Evolutionary conservation across 2,797 vertebrate species (phyloP).

Genomic region (Atherinosoma microstoma): DNA sequence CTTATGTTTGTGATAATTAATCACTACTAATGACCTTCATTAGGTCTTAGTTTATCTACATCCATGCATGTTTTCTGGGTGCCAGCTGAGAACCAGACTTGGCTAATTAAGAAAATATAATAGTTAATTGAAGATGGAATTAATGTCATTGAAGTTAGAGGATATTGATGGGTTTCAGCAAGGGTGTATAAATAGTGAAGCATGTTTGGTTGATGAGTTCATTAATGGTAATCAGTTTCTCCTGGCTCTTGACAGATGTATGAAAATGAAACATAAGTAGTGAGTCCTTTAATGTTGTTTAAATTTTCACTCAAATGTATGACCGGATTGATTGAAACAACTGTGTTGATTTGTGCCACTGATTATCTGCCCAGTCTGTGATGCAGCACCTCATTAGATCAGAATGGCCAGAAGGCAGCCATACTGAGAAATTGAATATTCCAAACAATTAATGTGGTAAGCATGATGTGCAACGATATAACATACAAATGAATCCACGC

Average conservation of each 20-base stretch:
- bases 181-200: slow-evolving; percentile 58
- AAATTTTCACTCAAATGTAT: slow-evolving; percentile 62
- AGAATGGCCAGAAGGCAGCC: slow-evolving; percentile 65
- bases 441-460: slow-evolving; percentile 69
- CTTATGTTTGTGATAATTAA: slow-evolving; percentile 55
- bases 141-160: slow-evolving; percentile 50
- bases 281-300: slow-evolving; percentile 69
- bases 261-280: slow-evolving; percentile 67
- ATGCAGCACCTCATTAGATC: slow-evolving; percentile 80
- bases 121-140: slow-evolving; percentile 59
- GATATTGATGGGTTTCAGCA: slow-evolving; percentile 63
- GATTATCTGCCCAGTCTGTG: slow-evolving; percentile 73
- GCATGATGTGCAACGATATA: slow-evolving; percentile 36
- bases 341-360: slow-evolving; percentile 77
- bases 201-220: slow-evolving; percentile 72
- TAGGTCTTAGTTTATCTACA: slow-evolving; percentile 45
- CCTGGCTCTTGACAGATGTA: slow-evolving; percentile 58
- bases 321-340: slow-evolving; percentile 77
- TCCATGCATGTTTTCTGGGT: slow-evolving; percentile 44
- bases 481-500: slow-evolving; percentile 23
- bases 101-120: slow-evolving; percentile 63
- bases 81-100: slow-evolving; percentile 39
- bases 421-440: slow-evolving; percentile 67
- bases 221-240: slow-evolving; percentile 73
- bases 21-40: slow-evolving; percentile 63